These are phyloP conservation scores for Lepus americanus DNA, from an alignment of 2,113 vertebrate genomes.

Conservation along the genomic window DNA sequence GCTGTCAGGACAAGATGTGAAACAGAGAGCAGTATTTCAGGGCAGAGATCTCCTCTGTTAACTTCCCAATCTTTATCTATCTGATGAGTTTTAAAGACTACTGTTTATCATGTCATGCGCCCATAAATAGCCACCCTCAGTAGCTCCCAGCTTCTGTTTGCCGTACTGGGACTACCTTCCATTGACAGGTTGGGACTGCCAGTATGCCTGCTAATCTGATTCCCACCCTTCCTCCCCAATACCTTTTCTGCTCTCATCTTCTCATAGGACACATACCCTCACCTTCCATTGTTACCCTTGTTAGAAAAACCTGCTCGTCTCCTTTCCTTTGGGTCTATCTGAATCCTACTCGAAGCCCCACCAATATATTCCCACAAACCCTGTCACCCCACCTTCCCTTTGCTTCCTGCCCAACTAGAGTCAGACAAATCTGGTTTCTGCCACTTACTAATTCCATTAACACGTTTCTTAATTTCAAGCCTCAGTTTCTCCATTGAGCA, in stretches of 20 bases:
- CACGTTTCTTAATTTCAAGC: background rate
- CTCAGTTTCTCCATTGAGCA: background rate
- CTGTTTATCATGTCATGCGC: background rate
- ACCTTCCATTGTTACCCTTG: background rate
- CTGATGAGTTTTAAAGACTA: slow-evolving; percentile 12
- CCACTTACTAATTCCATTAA: background rate
- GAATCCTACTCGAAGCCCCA: background rate
- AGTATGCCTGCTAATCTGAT: background rate
- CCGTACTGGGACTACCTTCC: background rate
- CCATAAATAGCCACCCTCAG: background rate
- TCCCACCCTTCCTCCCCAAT: background rate
- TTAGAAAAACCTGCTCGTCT: background rate
- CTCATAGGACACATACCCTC: background rate
- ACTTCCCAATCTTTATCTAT: background rate
- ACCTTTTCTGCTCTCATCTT: background rate
- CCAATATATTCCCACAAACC: background rate
- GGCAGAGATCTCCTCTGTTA: background rate
- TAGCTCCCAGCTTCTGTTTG: background rate
- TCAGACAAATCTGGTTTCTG: background rate
- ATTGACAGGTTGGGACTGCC: background rate
- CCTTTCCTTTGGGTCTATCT: background rate
- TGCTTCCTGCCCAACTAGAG: background rate
- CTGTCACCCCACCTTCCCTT: background rate
- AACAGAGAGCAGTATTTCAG: background rate
- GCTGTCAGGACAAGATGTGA: background rate